Evolutionary conservation across 1,140 invertebrate species (phyloP).

Genomic region (Anoplophora glabripennis): DNA sequence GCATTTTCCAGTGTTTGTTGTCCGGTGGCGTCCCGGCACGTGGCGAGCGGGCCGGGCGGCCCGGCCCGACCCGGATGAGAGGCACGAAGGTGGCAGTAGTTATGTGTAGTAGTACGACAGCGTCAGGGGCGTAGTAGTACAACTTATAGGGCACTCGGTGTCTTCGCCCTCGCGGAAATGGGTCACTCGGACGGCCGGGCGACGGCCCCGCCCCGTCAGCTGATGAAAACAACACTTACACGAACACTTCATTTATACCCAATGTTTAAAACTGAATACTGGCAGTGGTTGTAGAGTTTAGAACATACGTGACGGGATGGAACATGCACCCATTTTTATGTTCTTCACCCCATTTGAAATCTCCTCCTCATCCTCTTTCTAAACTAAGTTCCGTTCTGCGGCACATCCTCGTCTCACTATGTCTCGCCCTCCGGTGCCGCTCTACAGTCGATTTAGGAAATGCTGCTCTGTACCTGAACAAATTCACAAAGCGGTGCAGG

Average conservation of each 20-base stretch:
- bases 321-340: too few species aligned
- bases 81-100: conserved; percentile 12
- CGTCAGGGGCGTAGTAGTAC: conserved; percentile 11
- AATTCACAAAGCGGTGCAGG: conserved; percentile 20
- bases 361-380: conserved; percentile 9
- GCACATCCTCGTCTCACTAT: conserved; percentile 5
- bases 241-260: conserved; percentile 12
- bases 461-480: conserved; percentile 20
- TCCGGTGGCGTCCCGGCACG: neutral
- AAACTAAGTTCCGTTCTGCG: neutral
- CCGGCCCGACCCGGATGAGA: neutral
- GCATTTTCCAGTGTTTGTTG: too few species aligned
- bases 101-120: neutral
- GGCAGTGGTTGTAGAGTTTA: conserved; percentile 22
- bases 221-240: conserved; percentile 25
- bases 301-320: conserved; percentile 19
- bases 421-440: conserved; percentile 8
- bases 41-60: neutral
- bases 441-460: conserved; percentile 21
- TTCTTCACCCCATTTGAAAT: too few species aligned
- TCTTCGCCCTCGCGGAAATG: conserved; percentile 31
- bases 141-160: conserved; percentile 15
- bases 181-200: conserved; percentile 28
- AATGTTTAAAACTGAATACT: conserved; percentile 7
- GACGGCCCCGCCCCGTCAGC: conserved; percentile 26